Evolutionary conservation across 2,888 invertebrate species (phyloP), one percentile per base, ranked within the genome.

Genomic region (Drosophila atroscutellata): DNA sequence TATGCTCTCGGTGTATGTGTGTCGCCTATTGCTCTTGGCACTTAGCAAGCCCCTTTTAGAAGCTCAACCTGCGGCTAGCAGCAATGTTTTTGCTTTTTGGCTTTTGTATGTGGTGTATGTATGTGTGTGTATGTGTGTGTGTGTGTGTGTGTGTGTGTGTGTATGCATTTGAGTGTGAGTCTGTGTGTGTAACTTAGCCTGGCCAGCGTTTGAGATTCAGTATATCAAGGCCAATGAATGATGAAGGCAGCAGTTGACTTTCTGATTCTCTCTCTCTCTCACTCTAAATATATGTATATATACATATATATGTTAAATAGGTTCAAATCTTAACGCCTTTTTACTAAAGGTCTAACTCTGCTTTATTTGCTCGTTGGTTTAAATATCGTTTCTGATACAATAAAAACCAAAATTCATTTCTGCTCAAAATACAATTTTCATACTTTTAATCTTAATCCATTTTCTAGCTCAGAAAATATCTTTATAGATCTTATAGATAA

Each of bases 171-270:
- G 20, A 20, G 20, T 20, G 15, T 45, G 20, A 3, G 20, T 15
- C 26, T 45, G 37, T 18, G 45, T 55, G 54, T 63, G 26, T 50
- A 49, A 26, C 32, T 47, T 24, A 37, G 73, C 26, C 47, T 70
- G 77, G 59, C 49, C 62, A 62, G 45, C 51, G 20, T 37, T 63
- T 57, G 26, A 63, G 60, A 47, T 59, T 61, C 58, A 80, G 51
- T 49, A 70, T 34, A 76, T 77, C 77, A 80, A 72, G 66, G 81
- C 77, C 81, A 77, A 62, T 62, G 36, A 30, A 57, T n/a, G 9
- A 26, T 3, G 18, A 9, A 20, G 4, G 15, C 39, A n/a, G 5
- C 28, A 39, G 42, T 50, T 42, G 55, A 75, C 37, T 30, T 26
- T 7, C 6, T 36, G 1, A 51, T 51, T 42, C 57, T 9, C 49